Base-by-base conservation (phyloP, 2,113 vertebrate species). In the Motacilla alba region DNA sequence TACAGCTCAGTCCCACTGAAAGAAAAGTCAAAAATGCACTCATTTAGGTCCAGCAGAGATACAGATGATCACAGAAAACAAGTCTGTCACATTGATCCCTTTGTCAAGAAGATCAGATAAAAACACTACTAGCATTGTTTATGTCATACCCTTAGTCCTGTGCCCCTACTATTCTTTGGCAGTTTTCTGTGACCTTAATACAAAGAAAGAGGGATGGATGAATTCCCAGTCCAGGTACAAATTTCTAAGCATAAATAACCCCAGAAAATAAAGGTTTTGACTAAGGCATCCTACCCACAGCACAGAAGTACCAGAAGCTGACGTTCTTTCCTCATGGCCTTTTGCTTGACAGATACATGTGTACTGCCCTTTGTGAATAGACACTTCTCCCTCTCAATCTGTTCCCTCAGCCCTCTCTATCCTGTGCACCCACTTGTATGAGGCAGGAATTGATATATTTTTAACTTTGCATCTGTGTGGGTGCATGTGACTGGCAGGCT, bases 381-480 rank as follows among this genome's bases (percentile, higher is more conserved):
- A 89, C 69, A 62, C 80, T 93, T 94, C 92, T 97, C 72, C 83
- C 64, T 94, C 83, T 89, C 90, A 92, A 79, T 94, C 95, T 96
- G 80, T 94, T 95, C 92, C 68, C 67, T 86, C 95, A 94, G 46
- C 84, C 93, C 70, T 96, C 90, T 90, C 88, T 75, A 63, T 72
- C 83, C 87, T 85, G 90, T 66, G 14, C 93, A 89, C 93, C 89
- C 89, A 83, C 92, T 96, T 69, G 81, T 83, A 81, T 97, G 83
- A 96, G 83, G 93, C 27, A 15, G 94, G 93, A 94, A 79, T 93
- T 96, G 87, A 89, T 96, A 66, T 94, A 96, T 96, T 97, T 97
- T 96, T 96, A 96, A 95, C 90, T 95, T 83, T 87, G 93, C 85
- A 93, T 93, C 93, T 94, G 92, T 97, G 96, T 95, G 96, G 96